Evolutionary conservation across 92 coral and sea anemone species (phyloP).

Genomic region (Siderastrea radians): DNA sequence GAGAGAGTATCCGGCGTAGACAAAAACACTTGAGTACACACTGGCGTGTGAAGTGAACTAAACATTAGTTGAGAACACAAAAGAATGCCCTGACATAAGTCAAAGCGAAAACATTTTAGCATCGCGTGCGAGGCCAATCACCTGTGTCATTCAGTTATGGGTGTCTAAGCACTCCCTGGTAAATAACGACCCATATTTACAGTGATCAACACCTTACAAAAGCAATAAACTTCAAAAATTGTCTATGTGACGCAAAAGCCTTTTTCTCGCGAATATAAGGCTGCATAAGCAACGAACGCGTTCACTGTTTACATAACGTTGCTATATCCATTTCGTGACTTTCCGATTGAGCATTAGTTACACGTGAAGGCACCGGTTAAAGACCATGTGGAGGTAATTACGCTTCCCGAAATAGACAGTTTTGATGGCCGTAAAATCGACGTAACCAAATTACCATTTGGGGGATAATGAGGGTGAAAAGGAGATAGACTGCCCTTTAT

Average conservation of each 20-base stretch:
- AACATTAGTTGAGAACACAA: conserved; percentile 11
- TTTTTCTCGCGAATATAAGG: not conserved
- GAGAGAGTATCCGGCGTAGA: conserved; percentile 44
- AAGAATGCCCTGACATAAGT: conserved; percentile 22
- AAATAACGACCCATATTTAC: conserved; percentile 30
- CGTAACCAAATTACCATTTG: conserved; percentile 30
- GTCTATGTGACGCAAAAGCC: not conserved
- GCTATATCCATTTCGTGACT: conserved; percentile 57
- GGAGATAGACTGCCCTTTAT: not conserved
- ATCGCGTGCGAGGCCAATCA: conserved; percentile 54
- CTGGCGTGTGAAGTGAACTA: conserved; percentile 30
- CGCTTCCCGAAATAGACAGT: conserved; percentile 46
- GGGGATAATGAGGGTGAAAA: conserved; percentile 22
- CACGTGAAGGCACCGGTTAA: conserved; percentile 34
- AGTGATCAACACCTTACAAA: not conserved
- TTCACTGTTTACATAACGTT: conserved; percentile 31
- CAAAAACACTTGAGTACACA: conserved; percentile 43
- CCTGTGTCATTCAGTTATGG: conserved; percentile 57
- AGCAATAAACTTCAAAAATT: not conserved
- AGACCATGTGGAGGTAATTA: conserved; percentile 41
- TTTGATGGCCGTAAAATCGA: conserved; percentile 53
- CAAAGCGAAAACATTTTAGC: conserved; percentile 26
- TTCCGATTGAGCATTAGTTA: conserved; percentile 40
- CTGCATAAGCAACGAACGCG: not conserved
- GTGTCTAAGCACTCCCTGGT: conserved; percentile 27